phyloP scores from a whole-genome alignment of 1,140 invertebrate genomes.

The Drosophila suzukii region DNA sequence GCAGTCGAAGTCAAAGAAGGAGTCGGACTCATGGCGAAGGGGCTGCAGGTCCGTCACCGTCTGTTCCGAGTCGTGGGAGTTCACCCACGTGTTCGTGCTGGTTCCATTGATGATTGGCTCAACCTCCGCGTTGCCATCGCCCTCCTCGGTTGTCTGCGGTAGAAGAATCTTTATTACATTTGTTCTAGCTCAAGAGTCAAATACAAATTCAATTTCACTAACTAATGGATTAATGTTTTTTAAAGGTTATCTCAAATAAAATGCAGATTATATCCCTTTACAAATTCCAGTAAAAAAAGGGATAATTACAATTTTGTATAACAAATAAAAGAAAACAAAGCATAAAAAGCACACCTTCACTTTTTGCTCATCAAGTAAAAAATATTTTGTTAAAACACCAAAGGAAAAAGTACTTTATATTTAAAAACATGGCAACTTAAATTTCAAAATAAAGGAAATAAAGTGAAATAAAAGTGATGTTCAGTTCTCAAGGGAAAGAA shows the following conservation, averaged over 20 bases:
- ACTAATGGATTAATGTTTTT: no score
- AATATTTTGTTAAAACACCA: no score
- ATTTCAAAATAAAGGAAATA: no score
- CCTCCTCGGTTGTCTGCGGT: conserved; percentile 71
- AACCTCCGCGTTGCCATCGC: conserved; percentile 63
- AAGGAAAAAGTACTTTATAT: no score
- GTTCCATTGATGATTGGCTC: conserved; percentile 80
- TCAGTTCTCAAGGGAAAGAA: no score
- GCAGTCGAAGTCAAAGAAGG: conserved; percentile 87
- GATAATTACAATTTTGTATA: neutral
- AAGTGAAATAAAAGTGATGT: no score
- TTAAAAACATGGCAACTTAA: no score
- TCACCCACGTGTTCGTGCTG: conserved; percentile 76
- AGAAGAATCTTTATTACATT: neutral
- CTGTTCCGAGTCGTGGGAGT: conserved; percentile 68
- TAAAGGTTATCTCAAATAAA: no score
- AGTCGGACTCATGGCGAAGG: conserved; percentile 85
- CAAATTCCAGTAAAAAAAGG: no score
- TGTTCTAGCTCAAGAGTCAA: neutral
- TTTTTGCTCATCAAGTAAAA: no score
- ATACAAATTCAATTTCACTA: neutral
- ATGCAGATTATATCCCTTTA: no score
- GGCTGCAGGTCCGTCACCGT: conserved; percentile 84
- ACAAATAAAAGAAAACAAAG: neutral
- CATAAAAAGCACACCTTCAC: no score